Evolutionary conservation across 2,888 invertebrate species (phyloP).

Genomic region (Adelognathus sp.): DNA sequence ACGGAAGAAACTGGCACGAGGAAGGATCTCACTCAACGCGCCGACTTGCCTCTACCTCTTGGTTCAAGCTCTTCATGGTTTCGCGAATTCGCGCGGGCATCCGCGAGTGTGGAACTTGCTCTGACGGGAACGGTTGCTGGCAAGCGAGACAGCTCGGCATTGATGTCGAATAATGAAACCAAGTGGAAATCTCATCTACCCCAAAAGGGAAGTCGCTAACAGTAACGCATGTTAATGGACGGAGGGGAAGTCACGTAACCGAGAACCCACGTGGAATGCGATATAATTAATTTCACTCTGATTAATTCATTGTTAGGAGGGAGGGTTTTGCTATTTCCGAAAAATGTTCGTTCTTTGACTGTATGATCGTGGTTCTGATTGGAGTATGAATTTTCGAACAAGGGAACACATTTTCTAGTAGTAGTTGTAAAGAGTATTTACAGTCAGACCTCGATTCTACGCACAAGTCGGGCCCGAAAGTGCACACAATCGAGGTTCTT

Average conservation of each 20-base stretch:
- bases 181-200: not conserved
- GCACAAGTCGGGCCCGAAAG: too few relatives aligned
- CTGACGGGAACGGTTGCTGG: not conserved
- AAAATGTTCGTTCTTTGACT: too few relatives aligned
- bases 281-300: not conserved
- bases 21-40: not conserved
- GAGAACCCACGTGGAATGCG: not conserved
- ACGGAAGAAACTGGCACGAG: not conserved
- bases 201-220: not conserved
- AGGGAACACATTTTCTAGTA: too few relatives aligned
- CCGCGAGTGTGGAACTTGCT: not conserved
- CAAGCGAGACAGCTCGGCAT: not conserved
- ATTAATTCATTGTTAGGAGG: not conserved
- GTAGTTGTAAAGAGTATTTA: too few relatives aligned
- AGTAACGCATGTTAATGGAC: not conserved
- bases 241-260: not conserved
- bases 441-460: too few relatives aligned
- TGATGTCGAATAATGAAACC: constrained; percentile 1
- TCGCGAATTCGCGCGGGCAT: constrained; percentile 3
- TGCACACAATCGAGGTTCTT: too few relatives aligned
- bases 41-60: not conserved
- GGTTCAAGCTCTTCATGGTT: constrained; percentile 15
- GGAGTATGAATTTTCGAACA: too few relatives aligned
- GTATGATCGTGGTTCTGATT: too few relatives aligned
- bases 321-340: too few relatives aligned